A percentile compares a stretch with the other conserved stretches of the same genome.
These are phyloP conservation scores for Fistularia tabacaria DNA, from an alignment of 2,797 vertebrate genomes.

Conservation along the genomic window DNA sequence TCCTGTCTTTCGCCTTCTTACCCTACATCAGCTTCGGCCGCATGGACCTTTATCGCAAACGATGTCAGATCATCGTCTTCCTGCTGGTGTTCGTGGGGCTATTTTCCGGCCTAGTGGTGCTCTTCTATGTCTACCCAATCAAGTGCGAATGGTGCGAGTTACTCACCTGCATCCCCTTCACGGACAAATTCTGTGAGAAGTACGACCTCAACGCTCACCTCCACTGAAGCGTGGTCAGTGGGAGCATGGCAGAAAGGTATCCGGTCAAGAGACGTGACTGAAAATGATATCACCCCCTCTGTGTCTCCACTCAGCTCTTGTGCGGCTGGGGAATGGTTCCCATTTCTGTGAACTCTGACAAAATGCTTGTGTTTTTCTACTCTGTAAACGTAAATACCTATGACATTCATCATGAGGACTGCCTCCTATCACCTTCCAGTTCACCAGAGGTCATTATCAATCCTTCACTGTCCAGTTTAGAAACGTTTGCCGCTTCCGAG, in stretches of 20 bases:
- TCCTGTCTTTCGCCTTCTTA: conserved; percentile 96
- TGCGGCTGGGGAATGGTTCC: conserved; percentile 3
- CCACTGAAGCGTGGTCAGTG: conserved; percentile 74
- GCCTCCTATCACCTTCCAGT: conserved; percentile 10
- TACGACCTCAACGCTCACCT: conserved; percentile 97
- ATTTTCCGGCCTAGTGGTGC: conserved; percentile 90
- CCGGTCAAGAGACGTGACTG: conserved; percentile 38
- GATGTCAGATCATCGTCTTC: conserved; percentile 94
- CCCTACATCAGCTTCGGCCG: conserved; percentile 98
- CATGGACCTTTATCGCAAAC: conserved; percentile 95
- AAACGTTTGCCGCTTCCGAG: conserved; percentile 52
- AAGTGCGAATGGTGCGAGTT: conserved; percentile 96
- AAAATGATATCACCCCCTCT: conserved; percentile 12
- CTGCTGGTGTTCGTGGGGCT: conserved; percentile 91
- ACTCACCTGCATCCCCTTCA: conserved; percentile 98
- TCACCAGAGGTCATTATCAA: conserved; percentile 48
- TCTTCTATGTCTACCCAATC: conserved; percentile 94
- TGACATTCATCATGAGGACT: conserved; percentile 55
- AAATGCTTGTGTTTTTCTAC: conserved; percentile 68
- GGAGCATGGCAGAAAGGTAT: conserved; percentile 18
- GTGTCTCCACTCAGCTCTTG: too few relatives aligned
- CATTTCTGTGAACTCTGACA: conserved; percentile 62
- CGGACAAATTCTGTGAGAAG: conserved; percentile 99
- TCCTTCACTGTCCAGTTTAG: conserved; percentile 56
- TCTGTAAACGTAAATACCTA: conserved; percentile 53